Evolutionary conservation across 2,888 invertebrate species (phyloP).

Genomic region (Tenodera sinensis): DNA sequence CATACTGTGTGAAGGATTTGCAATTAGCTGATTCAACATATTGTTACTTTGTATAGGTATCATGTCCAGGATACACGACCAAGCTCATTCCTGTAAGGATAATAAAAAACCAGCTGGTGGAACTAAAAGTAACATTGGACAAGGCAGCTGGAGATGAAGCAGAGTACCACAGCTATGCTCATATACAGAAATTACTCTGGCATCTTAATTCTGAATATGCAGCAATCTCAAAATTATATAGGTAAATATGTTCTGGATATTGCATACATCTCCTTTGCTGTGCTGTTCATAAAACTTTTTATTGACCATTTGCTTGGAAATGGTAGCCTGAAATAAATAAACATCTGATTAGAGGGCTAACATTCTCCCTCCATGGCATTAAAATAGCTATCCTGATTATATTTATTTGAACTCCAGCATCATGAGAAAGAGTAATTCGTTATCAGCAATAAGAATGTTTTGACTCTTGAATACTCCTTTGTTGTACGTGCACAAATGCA

Average conservation of each 20-base stretch:
- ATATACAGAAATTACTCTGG: slow-evolving; percentile 36
- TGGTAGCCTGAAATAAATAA: no score
- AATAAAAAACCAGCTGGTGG: slow-evolving; percentile 42
- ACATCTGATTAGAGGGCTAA: no score
- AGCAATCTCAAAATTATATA: slow-evolving; percentile 38
- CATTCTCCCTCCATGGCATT: no score
- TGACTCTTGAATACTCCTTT: no score
- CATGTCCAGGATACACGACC: slow-evolving; percentile 58
- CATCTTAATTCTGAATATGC: slow-evolving; percentile 40
- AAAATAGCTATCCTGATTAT: no score
- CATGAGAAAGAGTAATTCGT: no score
- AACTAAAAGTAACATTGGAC: slow-evolving; percentile 41
- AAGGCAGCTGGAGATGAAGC: background rate
- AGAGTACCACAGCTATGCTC: slow-evolving; percentile 9
- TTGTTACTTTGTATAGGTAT: slow-evolving; percentile 39
- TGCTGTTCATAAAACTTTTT: background rate
- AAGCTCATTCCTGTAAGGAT: slow-evolving; percentile 49
- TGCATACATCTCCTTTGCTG: background rate
- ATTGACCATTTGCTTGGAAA: no score
- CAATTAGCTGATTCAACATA: background rate
- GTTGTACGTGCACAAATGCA: no score
- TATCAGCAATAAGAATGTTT: no score
- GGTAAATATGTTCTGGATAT: slow-evolving; percentile 26
- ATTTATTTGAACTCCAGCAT: no score
- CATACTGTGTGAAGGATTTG: no score